phyloP scores from a whole-genome alignment of 1,140 invertebrate species.

The Stegodyphus mimosarum region DNA sequence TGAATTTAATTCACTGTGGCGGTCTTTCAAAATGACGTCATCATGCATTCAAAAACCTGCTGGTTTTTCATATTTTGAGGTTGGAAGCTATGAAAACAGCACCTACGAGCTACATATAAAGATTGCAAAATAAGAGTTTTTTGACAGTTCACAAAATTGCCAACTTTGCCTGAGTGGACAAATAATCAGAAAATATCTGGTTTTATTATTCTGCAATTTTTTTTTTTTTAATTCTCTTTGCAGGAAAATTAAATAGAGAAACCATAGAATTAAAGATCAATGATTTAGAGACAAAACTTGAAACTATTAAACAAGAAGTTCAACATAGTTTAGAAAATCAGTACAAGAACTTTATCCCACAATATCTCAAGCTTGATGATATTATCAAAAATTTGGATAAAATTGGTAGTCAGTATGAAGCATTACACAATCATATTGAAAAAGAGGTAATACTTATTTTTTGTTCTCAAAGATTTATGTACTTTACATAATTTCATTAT shows the following conservation, averaged over 20 bases:
- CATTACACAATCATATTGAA: slow-evolving; percentile 65
- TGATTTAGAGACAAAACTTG: slow-evolving; percentile 65
- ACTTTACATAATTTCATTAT: neutral
- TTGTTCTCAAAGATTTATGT: neutral
- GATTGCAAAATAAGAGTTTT: too few species aligned
- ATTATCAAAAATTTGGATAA: slow-evolving; percentile 64
- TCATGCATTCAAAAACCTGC: too few species aligned
- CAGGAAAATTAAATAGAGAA: slow-evolving; percentile 67
- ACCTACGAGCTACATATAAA: too few species aligned
- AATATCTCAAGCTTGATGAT: slow-evolving; percentile 63
- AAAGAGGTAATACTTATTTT: slow-evolving; percentile 65
- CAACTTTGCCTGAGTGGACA: too few species aligned
- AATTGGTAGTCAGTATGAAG: slow-evolving; percentile 64
- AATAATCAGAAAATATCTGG: too few species aligned
- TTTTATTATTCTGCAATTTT: neutral
- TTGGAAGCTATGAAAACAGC: too few species aligned
- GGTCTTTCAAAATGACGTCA: too few species aligned
- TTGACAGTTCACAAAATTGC: too few species aligned
- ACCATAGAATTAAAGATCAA: slow-evolving; percentile 66
- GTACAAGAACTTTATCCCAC: slow-evolving; percentile 66
- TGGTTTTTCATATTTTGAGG: too few species aligned
- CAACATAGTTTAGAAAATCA: slow-evolving; percentile 64
- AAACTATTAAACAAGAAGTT: slow-evolving; percentile 67
- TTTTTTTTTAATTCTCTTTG: neutral
- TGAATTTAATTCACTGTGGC: too few species aligned